A percentile compares a stretch with the other conserved stretches of the same genome.
Evolutionary conservation across 1,140 invertebrate genomes (phyloP).

Genomic region (Hypsibius dujardini): DNA sequence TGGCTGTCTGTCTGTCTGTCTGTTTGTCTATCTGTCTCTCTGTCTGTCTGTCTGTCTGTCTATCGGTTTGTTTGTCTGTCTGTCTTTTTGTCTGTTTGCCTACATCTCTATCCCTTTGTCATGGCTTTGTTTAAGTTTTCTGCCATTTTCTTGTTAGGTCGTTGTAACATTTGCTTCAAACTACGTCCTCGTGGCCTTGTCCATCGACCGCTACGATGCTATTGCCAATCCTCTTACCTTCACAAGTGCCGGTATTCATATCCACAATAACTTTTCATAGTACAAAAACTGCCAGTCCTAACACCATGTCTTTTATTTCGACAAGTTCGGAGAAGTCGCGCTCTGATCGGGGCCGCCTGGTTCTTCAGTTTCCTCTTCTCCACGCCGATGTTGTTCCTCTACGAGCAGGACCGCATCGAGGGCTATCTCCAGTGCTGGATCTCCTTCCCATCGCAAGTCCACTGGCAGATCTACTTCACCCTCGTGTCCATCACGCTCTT

Average conservation of each 20-base stretch:
- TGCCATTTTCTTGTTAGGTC: conserved; percentile 35
- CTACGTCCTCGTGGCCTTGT: conserved; percentile 78
- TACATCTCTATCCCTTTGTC: background rate
- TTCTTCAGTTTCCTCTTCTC: conserved; percentile 59
- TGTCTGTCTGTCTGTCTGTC: no score
- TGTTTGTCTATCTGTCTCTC: no score
- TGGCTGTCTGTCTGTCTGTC: no score
- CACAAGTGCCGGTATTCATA: conserved; percentile 33
- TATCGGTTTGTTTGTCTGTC: no score
- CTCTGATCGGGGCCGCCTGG: conserved; percentile 62
- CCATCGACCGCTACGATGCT: conserved; percentile 80
- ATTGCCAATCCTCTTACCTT: conserved; percentile 89
- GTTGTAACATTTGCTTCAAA: conserved; percentile 80
- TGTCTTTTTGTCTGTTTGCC: no score
- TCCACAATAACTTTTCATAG: background rate
- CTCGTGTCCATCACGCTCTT: conserved; percentile 63
- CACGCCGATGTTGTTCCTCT: conserved; percentile 59
- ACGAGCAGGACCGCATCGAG: conserved; percentile 46
- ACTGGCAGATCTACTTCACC: conserved; percentile 74
- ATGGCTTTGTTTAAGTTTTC: conserved; percentile 21
- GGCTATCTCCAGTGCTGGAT: conserved; percentile 72
- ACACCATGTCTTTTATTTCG: background rate
- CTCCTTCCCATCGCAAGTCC: conserved; percentile 44
- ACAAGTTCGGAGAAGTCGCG: conserved; percentile 57
- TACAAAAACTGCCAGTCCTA: background rate